Conservation (phyloP, 2,888 invertebrate genomes). For the Pediacus dermestoides region DNA sequence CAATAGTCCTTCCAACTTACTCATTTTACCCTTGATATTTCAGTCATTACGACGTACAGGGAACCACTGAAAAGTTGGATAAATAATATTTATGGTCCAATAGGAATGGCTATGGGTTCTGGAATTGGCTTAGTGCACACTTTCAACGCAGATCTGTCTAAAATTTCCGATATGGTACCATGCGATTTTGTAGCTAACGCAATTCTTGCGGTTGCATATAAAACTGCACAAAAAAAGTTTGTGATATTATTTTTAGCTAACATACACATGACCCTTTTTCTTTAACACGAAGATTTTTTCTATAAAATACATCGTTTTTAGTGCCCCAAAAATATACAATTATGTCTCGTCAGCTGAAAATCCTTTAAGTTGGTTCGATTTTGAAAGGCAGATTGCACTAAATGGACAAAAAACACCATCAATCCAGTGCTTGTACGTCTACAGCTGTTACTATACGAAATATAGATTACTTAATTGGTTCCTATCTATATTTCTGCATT, state of each 20-base stretch:
- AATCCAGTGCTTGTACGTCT: too few species aligned
- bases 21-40: slow-evolving; percentile 8
- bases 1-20: too few species aligned
- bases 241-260: too few species aligned
- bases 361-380: slow-evolving; percentile 13
- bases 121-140: slow-evolving; percentile 1
- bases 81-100: slow-evolving; percentile 82
- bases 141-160: neutral
- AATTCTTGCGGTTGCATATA: neutral
- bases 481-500: neutral
- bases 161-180: neutral
- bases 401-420: neutral
- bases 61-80: slow-evolving; percentile 78
- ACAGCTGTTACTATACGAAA: too few species aligned
- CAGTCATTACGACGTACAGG: slow-evolving; percentile 58
- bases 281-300: too few species aligned
- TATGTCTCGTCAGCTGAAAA: slow-evolving; percentile 18
- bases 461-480: too few species aligned
- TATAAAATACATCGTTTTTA: too few species aligned
- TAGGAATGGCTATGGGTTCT: slow-evolving; percentile 50
- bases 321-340: slow-evolving; percentile 16
- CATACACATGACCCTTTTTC: too few species aligned
- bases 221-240: neutral
- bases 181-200: neutral
- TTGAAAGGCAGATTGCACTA: slow-evolving; percentile 8